Evolutionary conservation across 23 tunicate genomes (phyloP).

Genomic region (Corella eumyota): DNA sequence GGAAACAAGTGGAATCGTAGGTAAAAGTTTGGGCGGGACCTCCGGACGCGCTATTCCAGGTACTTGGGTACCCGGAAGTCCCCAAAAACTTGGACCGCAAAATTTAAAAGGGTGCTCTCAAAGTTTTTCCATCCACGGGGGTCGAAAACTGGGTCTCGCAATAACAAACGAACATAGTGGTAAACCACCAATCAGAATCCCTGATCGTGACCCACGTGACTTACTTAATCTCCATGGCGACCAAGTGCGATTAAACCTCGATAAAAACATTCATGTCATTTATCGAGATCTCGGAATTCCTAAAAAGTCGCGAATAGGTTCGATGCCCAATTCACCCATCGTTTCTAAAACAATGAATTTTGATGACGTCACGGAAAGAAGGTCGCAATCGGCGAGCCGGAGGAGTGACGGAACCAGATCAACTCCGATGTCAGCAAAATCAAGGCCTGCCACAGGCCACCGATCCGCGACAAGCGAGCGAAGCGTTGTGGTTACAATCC

Average conservation of each 20-base stretch:
- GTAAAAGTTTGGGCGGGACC: conserved; percentile 63
- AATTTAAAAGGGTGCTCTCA: conserved; percentile 1
- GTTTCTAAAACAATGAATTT: conserved; percentile 1
- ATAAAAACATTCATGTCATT: conserved; percentile 68
- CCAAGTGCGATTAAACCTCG: conserved; percentile 60
- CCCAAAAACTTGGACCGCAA: neutral
- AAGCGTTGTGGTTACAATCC: conserved; percentile 1
- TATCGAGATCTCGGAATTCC: conserved; percentile 73
- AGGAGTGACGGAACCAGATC: conserved; percentile 19
- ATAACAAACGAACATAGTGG: conserved; percentile 26
- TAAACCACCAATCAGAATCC: too few species aligned
- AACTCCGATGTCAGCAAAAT: conserved; percentile 6
- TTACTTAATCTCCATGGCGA: conserved; percentile 50
- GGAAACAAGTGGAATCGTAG: conserved; percentile 10
- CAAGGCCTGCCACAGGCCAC: conserved; percentile 1
- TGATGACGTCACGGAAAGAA: conserved; percentile 3
- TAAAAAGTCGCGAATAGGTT: conserved; percentile 23
- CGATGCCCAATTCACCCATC: conserved; percentile 4
- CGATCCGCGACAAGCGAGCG: neutral
- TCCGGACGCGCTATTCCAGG: conserved; percentile 40
- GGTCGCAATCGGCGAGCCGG: conserved; percentile 10
- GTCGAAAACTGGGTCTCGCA: conserved; percentile 50
- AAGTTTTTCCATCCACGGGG: conserved; percentile 23
- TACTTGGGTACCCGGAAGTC: neutral
- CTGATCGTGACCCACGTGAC: neutral